These are phyloP conservation scores for Ormyrus rosae DNA, from an alignment of 2,888 invertebrate genomes.

Conservation along the genomic window DNA sequence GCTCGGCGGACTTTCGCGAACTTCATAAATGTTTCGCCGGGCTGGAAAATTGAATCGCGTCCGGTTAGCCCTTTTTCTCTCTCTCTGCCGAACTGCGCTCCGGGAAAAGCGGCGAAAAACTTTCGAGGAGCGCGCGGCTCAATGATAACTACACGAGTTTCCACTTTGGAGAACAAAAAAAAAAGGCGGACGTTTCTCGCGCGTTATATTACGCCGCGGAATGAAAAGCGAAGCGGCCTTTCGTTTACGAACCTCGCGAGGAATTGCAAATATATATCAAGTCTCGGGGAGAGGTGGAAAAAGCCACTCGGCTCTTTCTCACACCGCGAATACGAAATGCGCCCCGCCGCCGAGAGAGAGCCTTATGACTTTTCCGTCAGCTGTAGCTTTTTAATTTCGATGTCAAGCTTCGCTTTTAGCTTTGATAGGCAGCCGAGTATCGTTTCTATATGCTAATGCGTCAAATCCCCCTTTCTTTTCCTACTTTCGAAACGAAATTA, in stretches of 20 bases:
- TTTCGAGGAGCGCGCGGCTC: neutral
- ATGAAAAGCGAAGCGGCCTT: neutral
- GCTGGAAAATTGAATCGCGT: constrained; percentile 48
- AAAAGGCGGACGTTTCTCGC: neutral
- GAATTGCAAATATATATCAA: constrained; percentile 44
- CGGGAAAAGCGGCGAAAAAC: constrained; percentile 4
- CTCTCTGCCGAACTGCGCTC: neutral
- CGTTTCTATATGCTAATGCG: neutral
- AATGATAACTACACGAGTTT: constrained; percentile 48
- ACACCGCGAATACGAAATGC: neutral
- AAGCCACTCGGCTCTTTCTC: constrained; percentile 31
- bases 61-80: neutral
- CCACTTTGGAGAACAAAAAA: constrained; percentile 34
- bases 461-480: neutral
- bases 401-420: neutral
- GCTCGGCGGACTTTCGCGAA: constrained; percentile 14
- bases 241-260: constrained; percentile 15
- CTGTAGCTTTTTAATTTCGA: constrained; percentile 20
- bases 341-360: neutral
- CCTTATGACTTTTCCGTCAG: neutral
- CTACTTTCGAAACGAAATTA: too few relatives aligned
- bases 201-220: too few relatives aligned
- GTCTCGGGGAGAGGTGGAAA: neutral
- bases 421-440: neutral
- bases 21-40: constrained; percentile 41